A percentile compares a stretch with the other conserved stretches of the same genome.
Conservation (phyloP, 2,113 vertebrate species). For the Bos indicus region DNA sequence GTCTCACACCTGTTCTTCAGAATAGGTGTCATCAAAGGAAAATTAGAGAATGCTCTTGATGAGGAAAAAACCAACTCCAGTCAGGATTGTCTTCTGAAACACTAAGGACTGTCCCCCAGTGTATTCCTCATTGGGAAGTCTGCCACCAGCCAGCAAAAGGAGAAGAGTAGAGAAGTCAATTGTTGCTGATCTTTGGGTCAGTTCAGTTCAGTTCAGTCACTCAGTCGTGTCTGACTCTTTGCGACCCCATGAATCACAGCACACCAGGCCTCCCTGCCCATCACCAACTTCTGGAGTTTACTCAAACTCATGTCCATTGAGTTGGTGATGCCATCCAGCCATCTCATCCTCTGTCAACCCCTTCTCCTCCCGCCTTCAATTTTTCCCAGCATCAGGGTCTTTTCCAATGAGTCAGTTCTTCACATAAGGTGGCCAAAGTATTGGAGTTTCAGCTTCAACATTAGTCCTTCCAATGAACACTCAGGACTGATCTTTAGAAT, state of each 20-base stretch:
- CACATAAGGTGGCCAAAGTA: neutral
- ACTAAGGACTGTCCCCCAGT: neutral
- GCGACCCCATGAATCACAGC: neutral
- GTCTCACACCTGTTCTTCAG: neutral
- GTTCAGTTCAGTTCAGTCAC: neutral
- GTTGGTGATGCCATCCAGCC: neutral
- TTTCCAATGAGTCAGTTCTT: neutral
- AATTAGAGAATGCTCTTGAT: neutral
- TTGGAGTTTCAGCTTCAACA: neutral
- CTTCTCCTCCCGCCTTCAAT: neutral
- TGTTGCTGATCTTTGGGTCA: neutral
- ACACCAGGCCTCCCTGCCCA: fast-evolving
- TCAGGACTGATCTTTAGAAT: neutral
- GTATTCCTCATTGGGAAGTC: neutral
- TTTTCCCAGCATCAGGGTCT: neutral
- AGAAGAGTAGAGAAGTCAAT: neutral
- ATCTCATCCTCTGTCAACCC: neutral
- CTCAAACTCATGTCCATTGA: neutral
- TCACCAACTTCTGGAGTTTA: neutral
- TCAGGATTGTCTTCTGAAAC: neutral
- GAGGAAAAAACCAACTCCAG: neutral
- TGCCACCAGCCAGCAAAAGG: neutral
- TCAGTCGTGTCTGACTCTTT: fast-evolving
- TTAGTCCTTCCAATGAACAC: neutral
- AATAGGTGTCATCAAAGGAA: neutral